phyloP scores from a whole-genome alignment of 2,113 vertebrate genomes.

The Raphicerus campestris region DNA sequence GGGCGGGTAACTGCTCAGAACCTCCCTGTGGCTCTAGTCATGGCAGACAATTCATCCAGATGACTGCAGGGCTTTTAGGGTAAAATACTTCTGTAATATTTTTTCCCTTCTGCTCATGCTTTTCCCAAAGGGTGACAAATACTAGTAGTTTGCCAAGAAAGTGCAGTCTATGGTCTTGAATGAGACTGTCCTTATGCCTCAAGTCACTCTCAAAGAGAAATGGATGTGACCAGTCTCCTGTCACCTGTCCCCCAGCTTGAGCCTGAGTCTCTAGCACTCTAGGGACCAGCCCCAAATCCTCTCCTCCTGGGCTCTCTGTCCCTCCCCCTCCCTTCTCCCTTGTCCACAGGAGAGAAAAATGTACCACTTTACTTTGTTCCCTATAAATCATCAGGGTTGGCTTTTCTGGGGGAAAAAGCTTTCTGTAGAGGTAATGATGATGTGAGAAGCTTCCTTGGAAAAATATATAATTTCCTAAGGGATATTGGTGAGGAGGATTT shows the following conservation, averaged over 20 bases:
- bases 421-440: not conserved
- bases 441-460: not conserved
- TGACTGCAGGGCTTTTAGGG: slow-evolving; percentile 43
- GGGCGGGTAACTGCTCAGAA: slow-evolving; percentile 2
- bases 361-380: not conserved
- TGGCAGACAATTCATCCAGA: slow-evolving; percentile 51
- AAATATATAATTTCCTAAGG: not conserved
- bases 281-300: not conserved
- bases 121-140: slow-evolving; percentile 45
- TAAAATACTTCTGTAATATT: slow-evolving; percentile 56
- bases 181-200: not conserved
- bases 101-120: slow-evolving; percentile 40
- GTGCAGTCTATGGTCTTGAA: not conserved
- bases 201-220: not conserved
- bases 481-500: not conserved
- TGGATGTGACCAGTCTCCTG: not conserved
- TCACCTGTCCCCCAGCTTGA: no score
- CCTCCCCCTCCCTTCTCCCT: not conserved
- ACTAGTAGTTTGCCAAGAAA: slow-evolving; percentile 16
- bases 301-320: not conserved
- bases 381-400: not conserved
- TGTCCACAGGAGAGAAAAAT: not conserved
- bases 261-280: not conserved
- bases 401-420: not conserved
- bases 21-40: slow-evolving; percentile 16